A percentile compares a stretch with the other conserved stretches of the same genome.
Conservation (phyloP, 2,888 invertebrate genomes). For the Folsomia manolachei region DNA sequence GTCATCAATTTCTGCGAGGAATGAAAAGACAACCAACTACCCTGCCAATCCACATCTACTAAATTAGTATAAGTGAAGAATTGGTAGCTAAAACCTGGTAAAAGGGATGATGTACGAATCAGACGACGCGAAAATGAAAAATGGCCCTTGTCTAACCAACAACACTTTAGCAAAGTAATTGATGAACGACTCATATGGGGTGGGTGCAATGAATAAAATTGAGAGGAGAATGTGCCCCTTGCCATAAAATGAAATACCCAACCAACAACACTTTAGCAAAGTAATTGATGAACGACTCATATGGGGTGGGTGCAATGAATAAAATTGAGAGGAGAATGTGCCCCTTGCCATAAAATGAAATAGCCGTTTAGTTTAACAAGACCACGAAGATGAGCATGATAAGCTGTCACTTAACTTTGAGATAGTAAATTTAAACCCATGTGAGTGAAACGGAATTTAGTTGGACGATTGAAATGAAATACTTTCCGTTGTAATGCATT, state of each 20-base stretch:
- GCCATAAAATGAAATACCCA: not conserved
- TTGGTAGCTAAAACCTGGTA: no score
- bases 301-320: no score
- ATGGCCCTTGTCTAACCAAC: not conserved
- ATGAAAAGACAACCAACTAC: not conserved
- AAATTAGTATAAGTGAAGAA: not conserved
- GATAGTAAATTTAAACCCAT: not conserved
- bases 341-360: not conserved
- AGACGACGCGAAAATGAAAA: not conserved
- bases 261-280: not conserved
- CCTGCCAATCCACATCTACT: no score
- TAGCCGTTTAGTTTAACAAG: slow-evolving; percentile 4
- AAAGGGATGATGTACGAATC: no score
- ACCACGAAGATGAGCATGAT: not conserved
- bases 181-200: no score
- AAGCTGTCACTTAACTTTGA: slow-evolving; percentile 8
- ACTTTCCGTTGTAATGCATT: no score
- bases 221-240: not conserved
- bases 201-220: not conserved
- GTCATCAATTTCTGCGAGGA: slow-evolving; percentile 6
- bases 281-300: no score
- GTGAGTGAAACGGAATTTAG: not conserved
- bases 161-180: no score
- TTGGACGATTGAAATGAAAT: no score
- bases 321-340: not conserved